Evolutionary conservation across 2,888 invertebrate genomes (phyloP).

Genomic region (Matsumyia berberina): DNA sequence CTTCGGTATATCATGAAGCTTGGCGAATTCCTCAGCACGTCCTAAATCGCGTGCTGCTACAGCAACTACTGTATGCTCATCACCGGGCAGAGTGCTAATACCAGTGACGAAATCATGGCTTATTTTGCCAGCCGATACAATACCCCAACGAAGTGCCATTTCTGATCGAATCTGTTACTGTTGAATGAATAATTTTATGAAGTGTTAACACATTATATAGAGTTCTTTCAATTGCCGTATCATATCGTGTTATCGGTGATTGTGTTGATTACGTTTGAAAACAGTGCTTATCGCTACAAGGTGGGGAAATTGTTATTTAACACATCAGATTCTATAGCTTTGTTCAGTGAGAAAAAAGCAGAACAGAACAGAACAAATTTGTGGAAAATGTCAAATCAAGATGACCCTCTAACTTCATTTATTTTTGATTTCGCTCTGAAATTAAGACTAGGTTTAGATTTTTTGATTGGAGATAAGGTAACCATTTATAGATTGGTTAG

Average conservation of each 20-base stretch:
- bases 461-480: too few relatives aligned
- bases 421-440: too few relatives aligned
- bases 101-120: constrained; percentile 93
- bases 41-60: constrained; percentile 91
- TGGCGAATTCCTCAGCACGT: constrained; percentile 91
- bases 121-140: constrained; percentile 93
- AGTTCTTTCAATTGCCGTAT: neutral
- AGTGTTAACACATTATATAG: neutral
- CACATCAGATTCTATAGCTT: too few relatives aligned
- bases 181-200: constrained; percentile 2
- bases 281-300: neutral
- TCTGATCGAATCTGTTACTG: constrained; percentile 3
- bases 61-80: constrained; percentile 90
- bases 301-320: neutral
- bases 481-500: too few relatives aligned
- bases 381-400: too few relatives aligned
- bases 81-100: constrained; percentile 87
- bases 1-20: constrained; percentile 88
- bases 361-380: too few relatives aligned
- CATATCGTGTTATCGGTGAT: constrained; percentile 3
- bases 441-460: too few relatives aligned
- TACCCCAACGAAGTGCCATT: constrained; percentile 90
- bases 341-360: too few relatives aligned
- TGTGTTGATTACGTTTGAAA: neutral
- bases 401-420: too few relatives aligned